These are phyloP conservation scores for Barnardius zonarius DNA, from an alignment of 2,113 vertebrate genomes.

Conservation along the genomic window DNA sequence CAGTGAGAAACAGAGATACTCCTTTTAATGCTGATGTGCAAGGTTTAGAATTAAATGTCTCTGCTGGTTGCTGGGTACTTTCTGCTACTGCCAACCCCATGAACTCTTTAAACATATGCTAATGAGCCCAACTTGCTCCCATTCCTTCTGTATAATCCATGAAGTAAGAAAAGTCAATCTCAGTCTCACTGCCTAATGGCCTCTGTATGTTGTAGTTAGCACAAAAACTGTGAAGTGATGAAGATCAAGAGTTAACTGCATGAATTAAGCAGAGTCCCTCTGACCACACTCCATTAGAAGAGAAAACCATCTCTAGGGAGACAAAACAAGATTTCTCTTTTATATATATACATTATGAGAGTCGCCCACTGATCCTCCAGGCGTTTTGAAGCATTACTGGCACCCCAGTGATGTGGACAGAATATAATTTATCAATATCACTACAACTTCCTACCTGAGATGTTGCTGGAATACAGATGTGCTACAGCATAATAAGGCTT, in stretches of 20 bases:
- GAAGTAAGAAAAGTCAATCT: slow-evolving; percentile 59
- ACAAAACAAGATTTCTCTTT: slow-evolving; percentile 52
- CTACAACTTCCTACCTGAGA: neutral
- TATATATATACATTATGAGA: slow-evolving; percentile 33
- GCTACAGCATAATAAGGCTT: neutral
- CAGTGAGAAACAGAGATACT: neutral
- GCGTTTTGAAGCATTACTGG: slow-evolving; percentile 29
- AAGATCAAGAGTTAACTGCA: slow-evolving; percentile 51
- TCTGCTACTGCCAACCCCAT: slow-evolving; percentile 18
- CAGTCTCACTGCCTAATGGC: slow-evolving; percentile 45
- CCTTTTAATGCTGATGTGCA: slow-evolving; percentile 42
- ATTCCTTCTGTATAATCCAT: slow-evolving; percentile 54
- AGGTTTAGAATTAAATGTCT: slow-evolving; percentile 49
- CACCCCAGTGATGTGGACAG: slow-evolving; percentile 30
- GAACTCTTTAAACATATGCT: slow-evolving; percentile 61
- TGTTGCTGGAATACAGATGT: slow-evolving; percentile 17
- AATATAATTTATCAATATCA: slow-evolving; percentile 48
- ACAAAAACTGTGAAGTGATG: slow-evolving; percentile 22
- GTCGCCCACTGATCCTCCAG: slow-evolving; percentile 34
- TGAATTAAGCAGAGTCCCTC: slow-evolving; percentile 38
- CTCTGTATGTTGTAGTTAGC: slow-evolving; percentile 45
- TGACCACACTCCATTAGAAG: slow-evolving; percentile 31
- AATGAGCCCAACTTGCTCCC: slow-evolving; percentile 13
- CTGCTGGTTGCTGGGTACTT: slow-evolving; percentile 55
- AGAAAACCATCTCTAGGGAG: slow-evolving; percentile 41